A percentile compares a stretch with the other conserved stretches of the same genome.
Evolutionary conservation across 2,113 vertebrate genomes (phyloP).

Genomic region (Canis aureus): DNA sequence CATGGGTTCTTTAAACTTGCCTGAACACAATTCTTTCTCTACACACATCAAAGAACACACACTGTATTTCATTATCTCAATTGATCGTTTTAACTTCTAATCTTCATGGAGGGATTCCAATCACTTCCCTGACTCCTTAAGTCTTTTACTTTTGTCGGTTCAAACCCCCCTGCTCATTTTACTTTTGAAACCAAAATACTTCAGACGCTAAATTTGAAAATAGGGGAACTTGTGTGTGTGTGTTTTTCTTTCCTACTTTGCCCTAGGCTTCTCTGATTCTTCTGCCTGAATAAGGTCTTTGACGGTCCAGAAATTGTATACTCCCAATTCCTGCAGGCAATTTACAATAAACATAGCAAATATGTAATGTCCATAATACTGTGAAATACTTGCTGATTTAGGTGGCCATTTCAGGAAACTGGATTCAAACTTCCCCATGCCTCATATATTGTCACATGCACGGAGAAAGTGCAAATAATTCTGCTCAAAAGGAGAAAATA

Average conservation of each 20-base stretch:
- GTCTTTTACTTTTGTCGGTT: slow-evolving; percentile 47
- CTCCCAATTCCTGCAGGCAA: neutral
- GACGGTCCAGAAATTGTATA: slow-evolving; percentile 9
- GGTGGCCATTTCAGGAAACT: neutral
- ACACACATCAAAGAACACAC: slow-evolving; percentile 57
- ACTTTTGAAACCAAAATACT: neutral
- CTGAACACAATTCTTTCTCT: slow-evolving; percentile 72
- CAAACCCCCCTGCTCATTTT: neutral
- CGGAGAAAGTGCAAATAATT: neutral
- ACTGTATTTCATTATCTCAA: slow-evolving; percentile 78
- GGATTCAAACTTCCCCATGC: neutral
- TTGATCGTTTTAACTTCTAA: slow-evolving; percentile 64
- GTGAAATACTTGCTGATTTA: slow-evolving; percentile 4
- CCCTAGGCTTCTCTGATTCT: neutral
- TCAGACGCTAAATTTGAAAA: slow-evolving; percentile 49
- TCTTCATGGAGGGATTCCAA: slow-evolving; percentile 57
- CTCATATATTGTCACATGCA: neutral
- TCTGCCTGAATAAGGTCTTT: slow-evolving; percentile 19
- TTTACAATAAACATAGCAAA: neutral
- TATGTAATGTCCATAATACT: neutral
- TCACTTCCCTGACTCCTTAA: slow-evolving; percentile 45
- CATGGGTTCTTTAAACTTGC: slow-evolving; percentile 65
- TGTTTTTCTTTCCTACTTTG: neutral
- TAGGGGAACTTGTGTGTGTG: neutral
- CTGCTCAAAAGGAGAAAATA: neutral